Evolutionary conservation across 2,113 vertebrate species (phyloP).

Genomic region (Scomber japonicus): DNA sequence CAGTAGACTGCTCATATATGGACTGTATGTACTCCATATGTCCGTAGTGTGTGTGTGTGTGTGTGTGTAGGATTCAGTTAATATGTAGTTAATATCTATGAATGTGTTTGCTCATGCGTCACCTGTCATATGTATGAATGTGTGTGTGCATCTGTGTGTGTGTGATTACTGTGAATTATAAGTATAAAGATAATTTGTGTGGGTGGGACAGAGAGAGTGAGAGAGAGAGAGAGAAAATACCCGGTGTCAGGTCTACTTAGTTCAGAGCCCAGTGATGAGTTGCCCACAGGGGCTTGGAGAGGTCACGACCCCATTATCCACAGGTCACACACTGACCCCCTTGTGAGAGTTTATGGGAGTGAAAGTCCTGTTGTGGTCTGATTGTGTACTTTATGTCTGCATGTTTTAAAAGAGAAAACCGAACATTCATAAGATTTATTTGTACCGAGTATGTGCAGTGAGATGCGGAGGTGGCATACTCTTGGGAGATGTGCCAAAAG

Average conservation of each 20-base stretch:
- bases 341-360: conserved; percentile 1
- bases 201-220: not conserved
- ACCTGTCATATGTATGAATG: not conserved
- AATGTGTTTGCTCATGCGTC: not conserved
- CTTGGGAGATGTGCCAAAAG: no score
- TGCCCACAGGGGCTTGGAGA: conserved; percentile 46
- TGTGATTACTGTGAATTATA: not conserved
- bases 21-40: not conserved
- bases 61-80: not conserved
- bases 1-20: not conserved
- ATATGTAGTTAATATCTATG: not conserved
- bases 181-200: not conserved
- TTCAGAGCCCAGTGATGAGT: conserved; percentile 52
- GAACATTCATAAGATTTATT: not conserved
- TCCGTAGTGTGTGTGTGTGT: not conserved
- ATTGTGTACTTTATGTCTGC: conserved; percentile 3
- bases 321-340: conserved; percentile 44
- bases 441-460: no score
- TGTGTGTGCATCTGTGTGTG: conserved; percentile 18
- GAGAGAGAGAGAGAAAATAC: not conserved
- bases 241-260: conserved; percentile 58
- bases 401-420: not conserved
- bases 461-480: no score
- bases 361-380: conserved; percentile 11
- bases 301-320: conserved; percentile 53